Base-by-base conservation (phyloP, 1,140 invertebrate genomes). In the Halotydeus destructor region DNA sequence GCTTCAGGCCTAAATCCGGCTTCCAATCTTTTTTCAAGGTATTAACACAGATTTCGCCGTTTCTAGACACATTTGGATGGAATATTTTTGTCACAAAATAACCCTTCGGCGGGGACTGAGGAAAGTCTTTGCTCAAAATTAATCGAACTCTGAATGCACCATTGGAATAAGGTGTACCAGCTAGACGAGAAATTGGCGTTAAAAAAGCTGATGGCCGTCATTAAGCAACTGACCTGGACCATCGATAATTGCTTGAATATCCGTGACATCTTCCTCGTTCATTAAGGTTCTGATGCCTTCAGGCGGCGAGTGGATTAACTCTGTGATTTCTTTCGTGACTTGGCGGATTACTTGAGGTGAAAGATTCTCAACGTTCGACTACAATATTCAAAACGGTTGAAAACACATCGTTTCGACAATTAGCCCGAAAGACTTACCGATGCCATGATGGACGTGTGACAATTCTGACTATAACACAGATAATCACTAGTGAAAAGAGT, bases 1-100 rank as follows among this genome's bases (percentile, higher is more conserved):
- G 86, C 70, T 85, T 85, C 42, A 94, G 80, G 59, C 88, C 88
- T 54, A 91, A 70, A 67, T 91, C 82, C 45, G 84, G 72, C 60
- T 86, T 86, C 88, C 88, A 94, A 66, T 94, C 83, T 65, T 83
- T 89, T 63, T 91, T 89, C 39, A 96, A 66, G 40, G 88, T 93
- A 63, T 94, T 91, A 0, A 96, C 89, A 65, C 88, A 94, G 57
- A 96, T 93, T 64, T 93, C 86, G 28, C 88, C 88, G 66, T 78
- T 83, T 52, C 70, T 70, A 9, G 86, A 77, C 51, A 94, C 86
- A 69, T 96, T 94, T 24, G 88, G 88, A 64, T 94, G 88, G 66
- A 96, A 96, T 53, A 96, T 89, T 69, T 85, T 88, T 38, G 88
- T 96, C 24, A 89, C 62, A 60, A 96, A 94, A 63, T 75, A 88